Evolutionary conservation across 2,113 vertebrate genomes (phyloP).

Genomic region (Sinocyclocheilus rhinocerous): DNA sequence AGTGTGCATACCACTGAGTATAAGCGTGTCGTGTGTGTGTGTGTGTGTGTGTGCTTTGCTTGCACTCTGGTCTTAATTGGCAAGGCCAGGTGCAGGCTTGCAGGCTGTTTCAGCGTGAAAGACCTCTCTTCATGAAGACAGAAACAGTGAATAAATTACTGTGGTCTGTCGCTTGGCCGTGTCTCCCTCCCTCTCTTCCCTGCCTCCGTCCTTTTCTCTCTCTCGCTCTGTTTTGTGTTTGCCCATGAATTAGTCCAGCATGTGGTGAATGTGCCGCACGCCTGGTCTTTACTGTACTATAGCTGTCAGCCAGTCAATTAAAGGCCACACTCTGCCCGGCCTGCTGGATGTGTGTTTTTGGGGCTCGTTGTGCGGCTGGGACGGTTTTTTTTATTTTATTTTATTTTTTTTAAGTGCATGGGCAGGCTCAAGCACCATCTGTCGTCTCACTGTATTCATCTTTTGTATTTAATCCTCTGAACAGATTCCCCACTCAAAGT

Average conservation of each 20-base stretch:
- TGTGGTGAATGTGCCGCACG: conserved; percentile 51
- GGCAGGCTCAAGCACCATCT: conserved; percentile 57
- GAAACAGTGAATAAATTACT: conserved; percentile 59
- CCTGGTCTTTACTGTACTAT: conserved; percentile 55
- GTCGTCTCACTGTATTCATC: conserved; percentile 51
- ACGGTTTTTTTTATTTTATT: not conserved
- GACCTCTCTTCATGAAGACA: conserved; percentile 54
- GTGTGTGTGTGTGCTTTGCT: not conserved
- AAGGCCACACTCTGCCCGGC: conserved; percentile 55
- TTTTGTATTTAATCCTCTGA: conserved; percentile 34
- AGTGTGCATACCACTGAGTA: not conserved
- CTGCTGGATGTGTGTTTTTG: conserved; percentile 43
- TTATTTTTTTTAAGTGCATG: conserved; percentile 43
- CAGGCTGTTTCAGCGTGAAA: conserved; percentile 55
- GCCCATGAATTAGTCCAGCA: conserved; percentile 59
- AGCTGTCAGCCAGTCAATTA: conserved; percentile 58
- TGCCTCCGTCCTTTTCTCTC: conserved; percentile 15
- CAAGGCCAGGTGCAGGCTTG: conserved; percentile 59
- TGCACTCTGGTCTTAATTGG: conserved; percentile 49
- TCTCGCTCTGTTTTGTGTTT: conserved; percentile 55
- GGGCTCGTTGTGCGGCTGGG: conserved; percentile 43
- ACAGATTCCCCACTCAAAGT: not conserved
- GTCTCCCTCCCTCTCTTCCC: conserved; percentile 1
- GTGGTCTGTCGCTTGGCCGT: conserved; percentile 33
- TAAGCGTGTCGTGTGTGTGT: not conserved